Evolutionary conservation across 2,888 invertebrate species (phyloP).

Genomic region (Pycnomerus fuliginosus): DNA sequence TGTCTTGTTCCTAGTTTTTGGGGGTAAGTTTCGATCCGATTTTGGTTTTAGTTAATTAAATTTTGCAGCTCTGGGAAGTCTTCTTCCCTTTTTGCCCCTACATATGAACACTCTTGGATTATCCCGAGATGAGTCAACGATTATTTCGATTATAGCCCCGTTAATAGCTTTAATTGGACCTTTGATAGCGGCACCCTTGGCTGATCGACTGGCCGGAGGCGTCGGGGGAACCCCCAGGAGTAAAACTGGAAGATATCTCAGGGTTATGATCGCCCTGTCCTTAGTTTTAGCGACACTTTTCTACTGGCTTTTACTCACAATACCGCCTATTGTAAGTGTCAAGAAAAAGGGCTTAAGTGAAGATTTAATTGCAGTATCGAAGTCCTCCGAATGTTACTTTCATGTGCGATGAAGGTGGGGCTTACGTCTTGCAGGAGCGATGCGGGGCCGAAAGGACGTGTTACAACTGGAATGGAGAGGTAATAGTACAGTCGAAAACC

Average conservation of each 20-base stretch:
- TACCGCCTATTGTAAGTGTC: constrained; percentile 64
- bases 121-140: constrained; percentile 70
- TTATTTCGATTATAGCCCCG: constrained; percentile 78
- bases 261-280: constrained; percentile 67
- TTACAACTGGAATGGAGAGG: constrained; percentile 59
- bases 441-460: constrained; percentile 68
- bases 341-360: too few relatives aligned
- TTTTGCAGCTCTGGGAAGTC: constrained; percentile 71
- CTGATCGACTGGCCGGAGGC: constrained; percentile 66
- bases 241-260: constrained; percentile 63
- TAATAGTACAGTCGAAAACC: constrained; percentile 11
- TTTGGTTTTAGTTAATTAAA: constrained; percentile 5
- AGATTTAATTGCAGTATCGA: constrained; percentile 51
- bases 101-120: constrained; percentile 76
- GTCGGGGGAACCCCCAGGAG: constrained; percentile 45
- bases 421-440: constrained; percentile 70
- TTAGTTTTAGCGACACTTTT: constrained; percentile 68
- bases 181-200: constrained; percentile 72
- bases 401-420: constrained; percentile 69
- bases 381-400: constrained; percentile 70
- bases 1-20: constrained; percentile 78
- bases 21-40: constrained; percentile 58
- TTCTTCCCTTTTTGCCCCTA: constrained; percentile 78
- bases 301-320: constrained; percentile 65
- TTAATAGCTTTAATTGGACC: constrained; percentile 78